Evolutionary conservation across 2,888 invertebrate species (phyloP).

Genomic region (Leucozona laternaria): DNA sequence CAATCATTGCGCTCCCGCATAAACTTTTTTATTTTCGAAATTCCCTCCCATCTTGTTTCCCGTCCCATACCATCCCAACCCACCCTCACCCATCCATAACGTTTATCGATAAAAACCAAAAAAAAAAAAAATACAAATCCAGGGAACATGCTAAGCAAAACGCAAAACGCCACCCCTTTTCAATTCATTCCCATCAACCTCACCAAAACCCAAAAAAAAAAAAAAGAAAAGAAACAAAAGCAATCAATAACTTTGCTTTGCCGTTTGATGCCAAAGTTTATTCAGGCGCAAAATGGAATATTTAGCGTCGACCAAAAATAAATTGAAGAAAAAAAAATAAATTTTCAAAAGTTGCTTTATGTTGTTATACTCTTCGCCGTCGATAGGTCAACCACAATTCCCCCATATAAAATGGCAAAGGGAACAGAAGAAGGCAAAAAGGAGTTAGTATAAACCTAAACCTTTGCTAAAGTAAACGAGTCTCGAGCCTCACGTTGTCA

Average conservation of each 20-base stretch:
- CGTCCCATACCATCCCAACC: too few relatives aligned
- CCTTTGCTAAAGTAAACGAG: slow-evolving; percentile 21
- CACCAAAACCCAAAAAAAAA: background rate
- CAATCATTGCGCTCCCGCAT: slow-evolving; percentile 58
- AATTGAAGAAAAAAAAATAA: slow-evolving; percentile 24
- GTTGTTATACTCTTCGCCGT: slow-evolving; percentile 36
- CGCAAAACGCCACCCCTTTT: slow-evolving; percentile 5
- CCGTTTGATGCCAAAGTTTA: slow-evolving; percentile 59
- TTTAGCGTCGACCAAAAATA: slow-evolving; percentile 53
- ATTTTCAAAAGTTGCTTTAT: slow-evolving; percentile 51
- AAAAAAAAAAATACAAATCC: slow-evolving; percentile 8
- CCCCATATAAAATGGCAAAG: slow-evolving; percentile 19
- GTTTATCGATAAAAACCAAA: slow-evolving; percentile 14
- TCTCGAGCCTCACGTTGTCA: background rate
- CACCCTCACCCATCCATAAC: slow-evolving; percentile 13
- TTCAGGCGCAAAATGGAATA: slow-evolving; percentile 71
- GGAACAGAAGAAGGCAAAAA: background rate
- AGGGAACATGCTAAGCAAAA: background rate
- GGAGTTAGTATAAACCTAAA: slow-evolving; percentile 1
- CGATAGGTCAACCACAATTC: slow-evolving; percentile 51
- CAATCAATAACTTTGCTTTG: slow-evolving; percentile 67
- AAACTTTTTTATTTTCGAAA: slow-evolving; percentile 52
- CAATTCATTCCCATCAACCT: background rate
- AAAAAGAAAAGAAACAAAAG: slow-evolving; percentile 34
- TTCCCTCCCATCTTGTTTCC: background rate